Evolutionary conservation across 2,888 invertebrate genomes (phyloP), one percentile per base, ranked within the genome.

Genomic region (Pterobdella sp.): DNA sequence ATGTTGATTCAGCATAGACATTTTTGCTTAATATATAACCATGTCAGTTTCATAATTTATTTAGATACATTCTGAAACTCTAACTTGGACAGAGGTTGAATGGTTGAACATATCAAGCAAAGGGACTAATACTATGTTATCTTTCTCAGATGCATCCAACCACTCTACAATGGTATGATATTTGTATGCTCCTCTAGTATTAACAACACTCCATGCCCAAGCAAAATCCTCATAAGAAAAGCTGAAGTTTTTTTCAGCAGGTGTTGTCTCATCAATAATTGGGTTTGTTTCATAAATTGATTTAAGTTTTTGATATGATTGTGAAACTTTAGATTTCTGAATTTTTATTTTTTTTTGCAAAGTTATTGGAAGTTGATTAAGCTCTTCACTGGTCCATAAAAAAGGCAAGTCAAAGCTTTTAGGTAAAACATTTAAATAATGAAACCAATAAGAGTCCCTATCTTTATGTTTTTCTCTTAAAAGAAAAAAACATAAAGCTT

Each of bases 81-180:
- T 34, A 78, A 81, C 82, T 78, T 82, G 80, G 7, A 84, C 84
- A 34, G 74, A 67, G 49, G 78, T 86, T 73, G 89, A 89, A 81
- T 94, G 94, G 85, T 94, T 94, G 76, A 94, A 90, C 85, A 94
- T 88, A 83, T 94, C 94, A 75, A 94, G 85, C 82, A 90, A 92
- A 0, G 94, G 94, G 76, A 91, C 92, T 68, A 94, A 83, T 3
- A 92, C 93, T 84, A 86, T 83, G 77, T 85, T 79, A 74, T 81
- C 78, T 72, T 81, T 82, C 22, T 64, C 75, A 31, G 66, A n/a
- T 2, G 60, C 26, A 18, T 56, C 67, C 18, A 76, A 42, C 87
- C 35, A 68, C 56, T 88, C 87, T 77, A 87, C 86, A 72, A 73
- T 75, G 22, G 64, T 32, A 4, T 63, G 35, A n/a, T 35, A 35